Conservation (phyloP, 2,797 vertebrate species). For the Limosa lapponica region DNA sequence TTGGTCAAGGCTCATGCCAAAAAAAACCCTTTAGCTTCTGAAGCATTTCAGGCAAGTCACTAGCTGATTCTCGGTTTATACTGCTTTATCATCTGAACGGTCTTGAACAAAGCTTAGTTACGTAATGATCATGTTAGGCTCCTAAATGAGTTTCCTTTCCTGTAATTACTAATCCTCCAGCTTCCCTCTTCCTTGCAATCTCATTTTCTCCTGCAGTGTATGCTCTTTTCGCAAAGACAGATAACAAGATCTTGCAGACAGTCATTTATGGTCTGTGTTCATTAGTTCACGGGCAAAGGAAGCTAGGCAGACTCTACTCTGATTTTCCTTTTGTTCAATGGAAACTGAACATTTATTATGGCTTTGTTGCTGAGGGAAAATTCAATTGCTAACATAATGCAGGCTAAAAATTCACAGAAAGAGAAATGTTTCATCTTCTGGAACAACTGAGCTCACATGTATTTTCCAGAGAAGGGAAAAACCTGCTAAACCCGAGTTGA, state of each 20-base stretch:
- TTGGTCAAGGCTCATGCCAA: not conserved
- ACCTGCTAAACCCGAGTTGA: not conserved
- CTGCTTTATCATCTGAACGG: not conserved
- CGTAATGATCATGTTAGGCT: not conserved
- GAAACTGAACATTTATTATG: constrained; percentile 10
- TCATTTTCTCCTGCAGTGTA: constrained; percentile 36
- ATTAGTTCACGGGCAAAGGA: constrained; percentile 37
- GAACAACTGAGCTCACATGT: not conserved
- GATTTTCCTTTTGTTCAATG: constrained; percentile 39
- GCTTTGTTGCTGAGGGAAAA: not conserved
- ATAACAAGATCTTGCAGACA: constrained; percentile 44
- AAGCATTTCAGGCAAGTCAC: not conserved
- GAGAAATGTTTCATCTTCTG: not conserved
- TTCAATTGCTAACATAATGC: not conserved
- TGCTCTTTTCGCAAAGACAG: not conserved
- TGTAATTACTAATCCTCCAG: constrained; percentile 19
- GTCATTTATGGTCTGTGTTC: constrained; percentile 34
- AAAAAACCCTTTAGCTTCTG: not conserved
- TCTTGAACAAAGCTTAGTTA: not conserved
- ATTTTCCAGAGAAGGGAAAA: not conserved
- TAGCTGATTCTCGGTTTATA: constrained; percentile 3
- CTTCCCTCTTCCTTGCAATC: constrained; percentile 26
- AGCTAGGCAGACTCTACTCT: constrained; percentile 48
- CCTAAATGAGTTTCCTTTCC: constrained; percentile 48
- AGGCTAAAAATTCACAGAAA: not conserved